Evolutionary conservation across 1,140 invertebrate genomes (phyloP), one percentile per base, ranked within the genome.

Genomic region (Calephelis nemesis): DNA sequence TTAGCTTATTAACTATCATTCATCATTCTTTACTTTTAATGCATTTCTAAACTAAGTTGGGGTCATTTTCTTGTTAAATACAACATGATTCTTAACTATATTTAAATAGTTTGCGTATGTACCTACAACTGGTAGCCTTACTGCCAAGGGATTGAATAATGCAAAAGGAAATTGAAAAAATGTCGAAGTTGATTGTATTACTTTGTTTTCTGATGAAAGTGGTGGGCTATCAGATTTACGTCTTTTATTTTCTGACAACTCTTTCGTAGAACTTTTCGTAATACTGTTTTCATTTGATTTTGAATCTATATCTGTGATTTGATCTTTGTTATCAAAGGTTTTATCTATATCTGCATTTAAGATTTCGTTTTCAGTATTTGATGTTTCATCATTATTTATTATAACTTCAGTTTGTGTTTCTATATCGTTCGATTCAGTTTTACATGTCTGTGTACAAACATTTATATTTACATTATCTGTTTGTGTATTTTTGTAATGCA

Each of bases 41-140:
- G 47, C 64, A 77, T 81, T 78, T 80, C 74, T 72, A 77, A 77
- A 63, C 66, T 70, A 74, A 65, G 66, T 65, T 54, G 67, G 30
- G 73, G 66, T 68, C 47, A 78, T 58, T 40, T 12, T 58, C 54
- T 58, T 48, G 62, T 63, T 69, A 77, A 69, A 74, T 68, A 68
- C 63, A 49, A 65, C 63, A 65, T 8, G 2, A 30, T 11, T 49
- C 63, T 49, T 48, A 11, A 49, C 48, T 65, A 65, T 45, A 54
- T 39, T 30, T 58, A 58, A 12, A 30, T 39, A 58, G 54, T 45
- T 58, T 15, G 68, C 66, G 68, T 73, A 83, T 80, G 79, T 92
- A 92, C 92, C 92, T 92, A 92, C 79, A 76, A 79, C 79, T 70
- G 90, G 85, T 80, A 92, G 80, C 76, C 87, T 85, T 74, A 88